Percentiles rank a stretch among this genome's conserved stretches.
phyloP scores from a whole-genome alignment of 2,113 vertebrate species.

The Acinonyx jubatus region DNA sequence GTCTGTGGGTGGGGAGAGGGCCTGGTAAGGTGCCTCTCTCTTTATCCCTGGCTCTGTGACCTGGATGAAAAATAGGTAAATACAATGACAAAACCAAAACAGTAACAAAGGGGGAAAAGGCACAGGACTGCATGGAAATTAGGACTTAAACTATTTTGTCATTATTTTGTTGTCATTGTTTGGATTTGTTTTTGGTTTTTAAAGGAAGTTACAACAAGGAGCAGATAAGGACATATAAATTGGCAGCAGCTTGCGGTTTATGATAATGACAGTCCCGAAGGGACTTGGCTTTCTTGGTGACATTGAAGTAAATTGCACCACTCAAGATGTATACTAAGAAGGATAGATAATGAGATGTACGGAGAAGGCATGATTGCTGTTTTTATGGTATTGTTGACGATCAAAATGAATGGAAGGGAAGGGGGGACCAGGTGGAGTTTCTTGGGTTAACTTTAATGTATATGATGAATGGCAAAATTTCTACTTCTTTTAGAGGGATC shows the following conservation, averaged over 20 bases:
- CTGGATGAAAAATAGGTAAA: not conserved
- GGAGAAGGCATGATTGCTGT: slow-evolving; percentile 49
- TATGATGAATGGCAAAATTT: not conserved
- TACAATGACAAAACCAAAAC: not conserved
- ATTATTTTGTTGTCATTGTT: slow-evolving; percentile 38
- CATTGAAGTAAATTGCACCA: slow-evolving; percentile 84
- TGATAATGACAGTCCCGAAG: slow-evolving; percentile 79
- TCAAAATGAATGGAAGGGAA: slow-evolving; percentile 33
- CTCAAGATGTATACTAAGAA: slow-evolving; percentile 78
- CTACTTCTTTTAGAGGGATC: not conserved
- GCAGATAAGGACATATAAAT: slow-evolving; percentile 73
- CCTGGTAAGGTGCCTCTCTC: not conserved
- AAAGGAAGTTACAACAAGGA: slow-evolving; percentile 74
- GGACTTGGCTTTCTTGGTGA: slow-evolving; percentile 81
- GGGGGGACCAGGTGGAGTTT: not conserved
- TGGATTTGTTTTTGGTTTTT: slow-evolving; percentile 39
- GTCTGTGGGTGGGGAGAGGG: too few relatives aligned
- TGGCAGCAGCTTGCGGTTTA: slow-evolving; percentile 84
- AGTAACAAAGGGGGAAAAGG: not conserved
- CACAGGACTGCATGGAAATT: not conserved
- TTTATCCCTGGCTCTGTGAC: not conserved
- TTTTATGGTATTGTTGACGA: slow-evolving; percentile 71
- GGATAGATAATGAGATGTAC: slow-evolving; percentile 80
- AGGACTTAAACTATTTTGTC: slow-evolving; percentile 40
- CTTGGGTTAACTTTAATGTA: not conserved